A percentile compares a stretch with the other conserved stretches of the same genome.
Evolutionary conservation across 1,140 invertebrate genomes (phyloP).

Genomic region (Apis laboriosa): DNA sequence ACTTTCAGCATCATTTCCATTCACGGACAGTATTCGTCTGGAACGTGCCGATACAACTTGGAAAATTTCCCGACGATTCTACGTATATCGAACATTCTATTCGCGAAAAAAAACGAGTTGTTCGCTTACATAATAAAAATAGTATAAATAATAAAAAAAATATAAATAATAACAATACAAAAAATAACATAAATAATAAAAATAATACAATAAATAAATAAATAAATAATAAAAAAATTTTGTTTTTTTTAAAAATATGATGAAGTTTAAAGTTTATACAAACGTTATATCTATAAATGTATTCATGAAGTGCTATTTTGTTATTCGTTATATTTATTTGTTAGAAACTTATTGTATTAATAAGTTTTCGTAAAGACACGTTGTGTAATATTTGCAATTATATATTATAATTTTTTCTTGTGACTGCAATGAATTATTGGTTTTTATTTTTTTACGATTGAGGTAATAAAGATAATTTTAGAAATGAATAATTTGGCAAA

Average conservation of each 20-base stretch:
- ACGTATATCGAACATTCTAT: background rate
- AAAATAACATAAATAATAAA: too few species aligned
- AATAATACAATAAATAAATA: too few species aligned
- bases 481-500: background rate
- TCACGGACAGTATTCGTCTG: constrained; percentile 31
- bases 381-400: background rate
- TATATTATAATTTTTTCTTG: background rate
- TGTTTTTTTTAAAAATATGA: background rate
- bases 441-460: too few species aligned
- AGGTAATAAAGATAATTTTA: background rate
- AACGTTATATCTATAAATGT: background rate
- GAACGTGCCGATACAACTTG: constrained; percentile 32
- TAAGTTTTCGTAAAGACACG: background rate
- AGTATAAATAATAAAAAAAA: background rate
- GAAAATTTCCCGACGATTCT: background rate
- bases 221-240: too few species aligned
- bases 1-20: constrained; percentile 39
- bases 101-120: background rate
- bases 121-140: background rate
- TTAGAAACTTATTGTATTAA: background rate
- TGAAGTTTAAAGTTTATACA: background rate
- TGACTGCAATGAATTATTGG: too few species aligned
- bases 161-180: too few species aligned
- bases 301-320: background rate
- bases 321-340: background rate